phyloP scores from a whole-genome alignment of 53 echinoderm and acorn worm genomes.

The Paelopatides confundens region DNA sequence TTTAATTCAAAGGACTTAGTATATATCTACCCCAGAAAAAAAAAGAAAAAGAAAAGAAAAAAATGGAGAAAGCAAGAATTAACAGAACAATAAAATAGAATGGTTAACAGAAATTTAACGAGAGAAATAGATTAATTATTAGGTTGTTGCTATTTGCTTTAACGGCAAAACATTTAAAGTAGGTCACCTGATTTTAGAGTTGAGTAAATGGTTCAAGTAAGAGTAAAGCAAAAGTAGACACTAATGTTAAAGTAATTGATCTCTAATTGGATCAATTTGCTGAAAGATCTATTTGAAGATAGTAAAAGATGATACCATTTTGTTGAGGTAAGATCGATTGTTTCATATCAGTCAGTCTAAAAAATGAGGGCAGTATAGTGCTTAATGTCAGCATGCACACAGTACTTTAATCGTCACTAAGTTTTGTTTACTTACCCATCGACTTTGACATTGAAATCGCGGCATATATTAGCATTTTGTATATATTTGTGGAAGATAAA shows the following conservation, averaged over 20 bases:
- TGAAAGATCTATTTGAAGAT: neutral
- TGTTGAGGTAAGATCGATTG: neutral
- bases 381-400: no score
- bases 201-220: neutral
- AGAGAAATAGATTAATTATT: slow-evolving; percentile 31
- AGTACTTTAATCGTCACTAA: no score
- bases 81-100: neutral
- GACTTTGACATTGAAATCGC: no score
- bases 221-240: neutral
- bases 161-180: slow-evolving; percentile 12
- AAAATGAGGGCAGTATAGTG: neutral
- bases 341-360: no score
- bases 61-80: neutral
- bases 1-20: slow-evolving; percentile 5
- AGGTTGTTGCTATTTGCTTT: slow-evolving; percentile 44
- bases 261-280: slow-evolving; percentile 9
- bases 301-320: neutral
- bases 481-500: no score
- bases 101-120: slow-evolving; percentile 8
- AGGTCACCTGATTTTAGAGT: slow-evolving; percentile 33
- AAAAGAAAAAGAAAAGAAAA: neutral
- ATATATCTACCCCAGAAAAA: neutral
- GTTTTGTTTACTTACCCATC: no score
- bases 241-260: slow-evolving; percentile 24
- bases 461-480: no score